A percentile compares a stretch with the other conserved stretches of the same genome.
Evolutionary conservation across 2,888 invertebrate species (phyloP).

Genomic region (Apodemia hepburni): DNA sequence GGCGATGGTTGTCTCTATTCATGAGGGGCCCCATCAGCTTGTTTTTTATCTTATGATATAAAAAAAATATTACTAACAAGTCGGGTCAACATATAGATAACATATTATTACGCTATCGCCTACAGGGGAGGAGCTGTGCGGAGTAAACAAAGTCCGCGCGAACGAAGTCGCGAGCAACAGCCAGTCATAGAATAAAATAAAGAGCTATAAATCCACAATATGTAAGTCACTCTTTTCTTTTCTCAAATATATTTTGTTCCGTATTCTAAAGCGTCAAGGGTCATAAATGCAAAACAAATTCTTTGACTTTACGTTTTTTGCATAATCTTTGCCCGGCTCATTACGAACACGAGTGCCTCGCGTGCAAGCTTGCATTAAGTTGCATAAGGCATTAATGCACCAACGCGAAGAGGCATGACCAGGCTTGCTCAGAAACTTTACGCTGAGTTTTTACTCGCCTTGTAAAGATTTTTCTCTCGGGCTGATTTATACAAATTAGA

Average conservation of each 20-base stretch:
- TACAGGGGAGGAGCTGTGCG: too few relatives aligned
- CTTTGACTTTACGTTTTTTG: slow-evolving; percentile 16
- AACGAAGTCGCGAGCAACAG: too few relatives aligned
- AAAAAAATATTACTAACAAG: too few relatives aligned
- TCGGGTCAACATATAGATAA: too few relatives aligned
- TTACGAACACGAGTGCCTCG: slow-evolving; percentile 48
- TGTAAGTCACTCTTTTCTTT: neutral
- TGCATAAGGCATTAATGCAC: slow-evolving; percentile 65
- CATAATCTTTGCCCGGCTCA: slow-evolving; percentile 44
- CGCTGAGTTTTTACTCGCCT: slow-evolving; percentile 34
- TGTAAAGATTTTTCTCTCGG: slow-evolving; percentile 30
- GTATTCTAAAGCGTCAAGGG: neutral
- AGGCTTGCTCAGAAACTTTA: slow-evolving; percentile 35
- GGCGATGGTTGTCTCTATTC: too few relatives aligned
- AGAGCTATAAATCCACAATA: too few relatives aligned
- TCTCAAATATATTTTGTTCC: neutral
- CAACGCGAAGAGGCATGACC: slow-evolving; percentile 53
- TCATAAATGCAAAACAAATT: slow-evolving; percentile 11
- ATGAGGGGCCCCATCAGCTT: too few relatives aligned
- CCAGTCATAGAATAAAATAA: too few relatives aligned
- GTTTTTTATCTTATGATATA: too few relatives aligned
- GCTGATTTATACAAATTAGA: slow-evolving; percentile 47
- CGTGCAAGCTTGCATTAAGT: slow-evolving; percentile 66
- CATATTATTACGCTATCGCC: too few relatives aligned
- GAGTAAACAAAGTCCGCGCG: too few relatives aligned